Conservation (phyloP, 2,113 vertebrate genomes). For the Solenodon paradoxus region DNA sequence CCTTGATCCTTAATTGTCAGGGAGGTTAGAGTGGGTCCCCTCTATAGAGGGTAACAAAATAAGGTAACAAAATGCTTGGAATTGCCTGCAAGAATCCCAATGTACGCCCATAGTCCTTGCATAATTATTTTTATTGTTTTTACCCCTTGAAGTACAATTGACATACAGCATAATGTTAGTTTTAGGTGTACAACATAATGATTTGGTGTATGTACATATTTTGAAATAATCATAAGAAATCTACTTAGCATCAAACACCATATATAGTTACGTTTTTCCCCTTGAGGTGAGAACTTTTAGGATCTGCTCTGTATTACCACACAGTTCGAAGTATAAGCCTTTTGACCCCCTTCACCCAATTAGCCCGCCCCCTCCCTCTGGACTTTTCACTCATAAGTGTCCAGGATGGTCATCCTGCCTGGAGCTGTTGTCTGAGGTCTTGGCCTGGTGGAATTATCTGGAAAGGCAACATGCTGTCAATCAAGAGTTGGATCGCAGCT, state of each 20-base stretch:
- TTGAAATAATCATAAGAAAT: no score
- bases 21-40: no score
- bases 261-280: no score
- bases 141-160: not conserved
- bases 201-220: not conserved
- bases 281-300: no score
- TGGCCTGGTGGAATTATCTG: not conserved
- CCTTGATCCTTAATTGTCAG: not conserved
- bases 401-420: not conserved
- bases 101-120: not conserved
- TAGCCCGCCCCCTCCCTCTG: not conserved
- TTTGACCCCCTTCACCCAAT: no score
- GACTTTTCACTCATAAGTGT: not conserved
- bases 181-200: not conserved
- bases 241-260: no score
- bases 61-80: not conserved
- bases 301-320: no score
- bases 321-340: no score
- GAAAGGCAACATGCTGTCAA: not conserved
- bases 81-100: not conserved
- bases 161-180: not conserved
- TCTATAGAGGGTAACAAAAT: no score
- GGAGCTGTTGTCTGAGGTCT: not conserved
- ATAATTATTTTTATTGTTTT: not conserved
- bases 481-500: not conserved